Conservation (phyloP, 2,888 invertebrate genomes). For the Dinocampus coccinellae region DNA sequence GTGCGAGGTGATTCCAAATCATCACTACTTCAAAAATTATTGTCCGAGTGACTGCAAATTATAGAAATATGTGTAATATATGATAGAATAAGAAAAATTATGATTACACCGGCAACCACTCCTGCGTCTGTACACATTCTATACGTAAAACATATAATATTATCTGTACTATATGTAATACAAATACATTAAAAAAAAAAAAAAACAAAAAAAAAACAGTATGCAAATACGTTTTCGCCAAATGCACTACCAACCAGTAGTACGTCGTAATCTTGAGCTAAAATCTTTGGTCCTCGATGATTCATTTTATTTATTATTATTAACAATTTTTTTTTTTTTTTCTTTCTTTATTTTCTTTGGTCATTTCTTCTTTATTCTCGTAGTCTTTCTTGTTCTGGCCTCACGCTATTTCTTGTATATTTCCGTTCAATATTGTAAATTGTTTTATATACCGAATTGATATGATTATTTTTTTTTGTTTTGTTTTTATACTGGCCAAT, state of each 20-base stretch:
- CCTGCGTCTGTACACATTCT: conserved; percentile 35
- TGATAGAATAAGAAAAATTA: conserved; percentile 51
- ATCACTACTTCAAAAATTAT: conserved; percentile 86
- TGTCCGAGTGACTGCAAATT: conserved; percentile 80
- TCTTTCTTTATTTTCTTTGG: neutral
- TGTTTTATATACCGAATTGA: neutral
- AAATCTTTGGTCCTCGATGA: conserved; percentile 7
- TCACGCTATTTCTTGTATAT: no score
- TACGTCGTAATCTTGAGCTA: conserved; percentile 20
- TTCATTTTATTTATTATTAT: neutral
- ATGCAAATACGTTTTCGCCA: conserved; percentile 66
- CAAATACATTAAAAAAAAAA: conserved; percentile 52
- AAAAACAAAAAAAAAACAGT: no score
- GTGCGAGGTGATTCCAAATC: conserved; percentile 84
- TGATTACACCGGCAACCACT: conserved; percentile 34
- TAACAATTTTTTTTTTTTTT: neutral
- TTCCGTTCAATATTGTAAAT: neutral
- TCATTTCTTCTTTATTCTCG: neutral
- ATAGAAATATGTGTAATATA: conserved; percentile 70
- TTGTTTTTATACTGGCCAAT: no score
- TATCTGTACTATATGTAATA: conserved; percentile 61
- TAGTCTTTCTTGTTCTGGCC: neutral
- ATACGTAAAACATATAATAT: conserved; percentile 30
- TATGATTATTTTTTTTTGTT: no score
- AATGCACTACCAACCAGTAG: conserved; percentile 62